These are phyloP conservation scores for Nomada ferruginata DNA, from an alignment of 2,888 invertebrate species.

Conservation along the genomic window DNA sequence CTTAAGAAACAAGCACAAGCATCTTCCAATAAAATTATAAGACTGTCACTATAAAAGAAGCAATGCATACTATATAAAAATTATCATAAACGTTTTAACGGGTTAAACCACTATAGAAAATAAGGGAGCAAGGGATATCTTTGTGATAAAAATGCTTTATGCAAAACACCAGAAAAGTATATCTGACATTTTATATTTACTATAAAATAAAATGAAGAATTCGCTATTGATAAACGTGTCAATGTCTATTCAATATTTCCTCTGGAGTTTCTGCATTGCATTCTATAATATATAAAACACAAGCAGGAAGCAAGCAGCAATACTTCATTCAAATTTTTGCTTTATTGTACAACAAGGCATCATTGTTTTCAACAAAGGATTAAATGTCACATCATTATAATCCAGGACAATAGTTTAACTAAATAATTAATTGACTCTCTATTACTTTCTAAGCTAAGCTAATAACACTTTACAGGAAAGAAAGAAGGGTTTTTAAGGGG, in stretches of 20 bases:
- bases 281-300: constrained; percentile 74
- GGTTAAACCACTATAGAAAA: constrained; percentile 52
- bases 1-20: constrained; percentile 78
- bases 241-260: constrained; percentile 44
- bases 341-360: constrained; percentile 83
- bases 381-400: constrained; percentile 80
- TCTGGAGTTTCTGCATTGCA: constrained; percentile 65
- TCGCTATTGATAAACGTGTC: background rate
- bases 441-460: constrained; percentile 80
- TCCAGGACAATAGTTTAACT: constrained; percentile 78
- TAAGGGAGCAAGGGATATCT: constrained; percentile 57
- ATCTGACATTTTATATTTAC: constrained; percentile 16
- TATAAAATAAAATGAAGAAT: too few relatives aligned
- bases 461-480: constrained; percentile 78
- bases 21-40: constrained; percentile 71
- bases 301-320: constrained; percentile 82
- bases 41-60: constrained; percentile 69
- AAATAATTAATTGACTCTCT: constrained; percentile 77
- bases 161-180: constrained; percentile 64
- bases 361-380: constrained; percentile 81
- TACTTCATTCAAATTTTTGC: constrained; percentile 80
- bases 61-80: constrained; percentile 66
- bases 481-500: constrained; percentile 76
- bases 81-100: constrained; percentile 54
- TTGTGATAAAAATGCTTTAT: constrained; percentile 61